Percentiles rank a stretch among this genome's conserved stretches.
Conservation (phyloP, 2,888 invertebrate species). For the Falcaria lacertinaria region DNA sequence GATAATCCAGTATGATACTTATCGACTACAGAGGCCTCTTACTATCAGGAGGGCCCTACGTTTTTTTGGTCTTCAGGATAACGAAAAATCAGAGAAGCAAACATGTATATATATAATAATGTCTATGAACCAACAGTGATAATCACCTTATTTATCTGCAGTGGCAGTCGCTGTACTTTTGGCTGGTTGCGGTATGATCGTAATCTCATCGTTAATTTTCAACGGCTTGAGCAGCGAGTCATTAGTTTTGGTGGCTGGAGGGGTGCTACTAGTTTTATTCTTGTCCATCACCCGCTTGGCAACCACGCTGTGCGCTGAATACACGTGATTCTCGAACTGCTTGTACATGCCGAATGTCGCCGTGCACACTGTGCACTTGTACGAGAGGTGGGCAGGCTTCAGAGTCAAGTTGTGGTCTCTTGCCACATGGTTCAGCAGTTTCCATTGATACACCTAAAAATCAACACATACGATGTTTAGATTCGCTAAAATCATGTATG, state of each 20-base stretch:
- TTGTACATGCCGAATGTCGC: conserved; percentile 97
- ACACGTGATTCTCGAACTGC: conserved; percentile 96
- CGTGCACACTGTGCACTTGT: conserved; percentile 97
- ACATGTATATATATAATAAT: no score
- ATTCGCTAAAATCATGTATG: no score
- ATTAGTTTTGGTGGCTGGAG: conserved; percentile 34
- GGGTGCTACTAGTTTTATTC: conserved; percentile 38
- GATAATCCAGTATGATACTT: no score
- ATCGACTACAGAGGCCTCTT: no score
- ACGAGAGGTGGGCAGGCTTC: conserved; percentile 95
- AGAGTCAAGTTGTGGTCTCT: conserved; percentile 94
- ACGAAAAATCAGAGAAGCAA: no score
- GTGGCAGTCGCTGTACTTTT: conserved; percentile 29
- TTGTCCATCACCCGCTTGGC: conserved; percentile 84
- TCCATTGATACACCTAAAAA: conserved; percentile 94
- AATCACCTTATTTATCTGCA: conserved; percentile 52
- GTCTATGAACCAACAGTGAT: background rate
- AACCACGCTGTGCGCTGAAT: conserved; percentile 94
- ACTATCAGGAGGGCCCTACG: no score
- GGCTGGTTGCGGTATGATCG: conserved; percentile 91
- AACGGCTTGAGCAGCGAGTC: conserved; percentile 83
- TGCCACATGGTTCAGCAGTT: conserved; percentile 93
- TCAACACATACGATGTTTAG: background rate
- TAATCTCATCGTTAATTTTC: conserved; percentile 93
- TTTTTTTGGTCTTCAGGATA: no score